Base-by-base conservation (phyloP, 30 jellyfish, hydroid and myxozoan species). In the Rhopilema esculentum region DNA sequence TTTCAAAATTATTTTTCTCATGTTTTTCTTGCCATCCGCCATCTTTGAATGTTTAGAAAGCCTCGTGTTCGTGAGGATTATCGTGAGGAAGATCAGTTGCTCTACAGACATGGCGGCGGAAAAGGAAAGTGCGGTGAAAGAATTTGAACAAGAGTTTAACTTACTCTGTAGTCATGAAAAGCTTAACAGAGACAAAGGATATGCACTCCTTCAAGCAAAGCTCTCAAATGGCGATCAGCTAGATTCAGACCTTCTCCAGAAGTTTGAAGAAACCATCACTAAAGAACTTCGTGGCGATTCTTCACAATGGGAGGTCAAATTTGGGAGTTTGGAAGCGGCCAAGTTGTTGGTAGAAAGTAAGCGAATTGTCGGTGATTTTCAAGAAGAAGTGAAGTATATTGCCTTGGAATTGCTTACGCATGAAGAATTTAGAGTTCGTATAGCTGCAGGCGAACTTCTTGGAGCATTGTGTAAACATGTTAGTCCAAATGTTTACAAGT, bases 401-500 rank as follows among this genome's bases (percentile, higher is more conserved):
- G 92, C 97, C 0, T 26, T 95, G 75, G 72, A 49, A 16, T 49
- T 68, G 78, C 68, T 95, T 32, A 82, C 70, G 23, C 95, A 95
- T 86, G 85, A 78, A 22, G 99, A 95, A 67, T 95, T 95, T 70
- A 86, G 99, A 31, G 99, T 95, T 49, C 76, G 99, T 23, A 95
- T 95, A 19, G 86, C 93, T 24, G 97, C 99, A 17, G 99, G 99
- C 20, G 97, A 95, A 77, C 85, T 90, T 7, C 86, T 95, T 49
- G 99, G 99, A 0, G 92, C 95, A 1, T 70, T 95, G 30, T 95
- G 99, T 88, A 70, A 77, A 49, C 49, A 28, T 52, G 91, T 70
- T 20, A 96, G 90, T 23, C 91, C 97, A 8, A 57, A 71, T 61
- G 86, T 82, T 26, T 95, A 95, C 90, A 63, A 66, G 53, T 72